Evolutionary conservation across 2,888 invertebrate genomes (phyloP).

Genomic region (Drosophila tanythrix): DNA sequence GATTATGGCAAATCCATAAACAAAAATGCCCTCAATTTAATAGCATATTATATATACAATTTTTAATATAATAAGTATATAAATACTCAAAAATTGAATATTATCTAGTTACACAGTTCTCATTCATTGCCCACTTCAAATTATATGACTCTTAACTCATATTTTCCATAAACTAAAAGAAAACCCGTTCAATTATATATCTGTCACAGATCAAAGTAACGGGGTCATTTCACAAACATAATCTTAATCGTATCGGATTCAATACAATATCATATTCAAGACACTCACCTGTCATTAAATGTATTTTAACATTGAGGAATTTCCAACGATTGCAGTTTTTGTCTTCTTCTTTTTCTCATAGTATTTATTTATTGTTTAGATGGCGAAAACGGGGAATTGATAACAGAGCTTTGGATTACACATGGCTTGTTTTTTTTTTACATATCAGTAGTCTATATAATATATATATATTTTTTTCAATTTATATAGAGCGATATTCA

Average conservation of each 20-base stretch:
- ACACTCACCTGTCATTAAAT: conserved; percentile 50
- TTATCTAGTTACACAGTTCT: background rate
- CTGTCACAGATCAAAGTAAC: background rate
- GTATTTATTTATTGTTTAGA: conserved; percentile 38
- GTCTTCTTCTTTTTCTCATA: conserved; percentile 13
- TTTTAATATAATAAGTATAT: background rate
- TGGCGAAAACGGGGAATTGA: conserved; percentile 43
- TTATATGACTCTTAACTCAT: background rate
- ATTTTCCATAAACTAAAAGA: background rate
- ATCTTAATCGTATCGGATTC: conserved; percentile 11
- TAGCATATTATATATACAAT: background rate
- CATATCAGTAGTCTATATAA: conserved; percentile 33
- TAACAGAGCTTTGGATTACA: conserved; percentile 49
- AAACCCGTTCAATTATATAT: background rate
- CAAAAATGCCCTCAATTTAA: background rate
- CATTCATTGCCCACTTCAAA: background rate
- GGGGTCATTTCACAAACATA: background rate
- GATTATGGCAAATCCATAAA: too few species aligned
- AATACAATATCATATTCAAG: conserved; percentile 33
- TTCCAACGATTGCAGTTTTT: conserved; percentile 55
- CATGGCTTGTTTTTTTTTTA: conserved; percentile 16
- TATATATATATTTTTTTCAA: conserved; percentile 11
- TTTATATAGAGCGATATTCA: conserved; percentile 22
- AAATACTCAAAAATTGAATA: background rate
- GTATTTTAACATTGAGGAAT: conserved; percentile 40